These are phyloP conservation scores for Caenorhabditis tropicalis DNA, from an alignment of 1,140 invertebrate species.

Conservation along the genomic window DNA sequence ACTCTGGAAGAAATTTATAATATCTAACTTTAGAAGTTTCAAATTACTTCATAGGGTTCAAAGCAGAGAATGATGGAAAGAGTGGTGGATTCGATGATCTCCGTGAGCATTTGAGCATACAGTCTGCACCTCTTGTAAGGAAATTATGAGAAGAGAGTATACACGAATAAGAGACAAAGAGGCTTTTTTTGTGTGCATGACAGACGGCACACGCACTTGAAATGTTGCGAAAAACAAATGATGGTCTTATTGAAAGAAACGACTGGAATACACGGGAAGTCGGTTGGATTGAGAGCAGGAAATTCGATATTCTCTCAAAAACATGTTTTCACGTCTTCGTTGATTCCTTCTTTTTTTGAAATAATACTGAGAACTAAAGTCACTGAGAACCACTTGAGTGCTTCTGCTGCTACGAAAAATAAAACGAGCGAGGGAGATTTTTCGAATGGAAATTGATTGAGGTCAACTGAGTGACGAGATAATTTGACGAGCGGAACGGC, in stretches of 20 bases:
- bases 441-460: constrained; percentile 20
- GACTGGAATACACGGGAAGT: constrained; percentile 5
- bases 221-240: constrained; percentile 44
- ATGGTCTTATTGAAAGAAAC: neutral
- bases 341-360: too few relatives aligned
- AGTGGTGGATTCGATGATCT: neutral
- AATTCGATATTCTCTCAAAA: neutral
- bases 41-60: neutral
- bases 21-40: too few relatives aligned
- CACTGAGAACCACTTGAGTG: neutral
- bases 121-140: constrained; percentile 30
- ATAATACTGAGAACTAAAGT: neutral
- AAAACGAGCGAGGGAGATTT: neutral
- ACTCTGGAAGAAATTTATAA: too few relatives aligned
- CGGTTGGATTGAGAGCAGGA: neutral
- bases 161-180: neutral
- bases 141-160: neutral
- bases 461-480: constrained; percentile 30
- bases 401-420: neutral
- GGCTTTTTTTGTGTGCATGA: neutral
- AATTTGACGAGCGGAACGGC: constrained; percentile 35
- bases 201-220: constrained; percentile 31
- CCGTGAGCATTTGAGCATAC: constrained; percentile 36
- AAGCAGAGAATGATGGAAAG: neutral
- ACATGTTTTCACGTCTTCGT: neutral